Evolutionary conservation across 2,113 vertebrate species (phyloP), one percentile per base, ranked within the genome.

Genomic region (Spea bombifrons): DNA sequence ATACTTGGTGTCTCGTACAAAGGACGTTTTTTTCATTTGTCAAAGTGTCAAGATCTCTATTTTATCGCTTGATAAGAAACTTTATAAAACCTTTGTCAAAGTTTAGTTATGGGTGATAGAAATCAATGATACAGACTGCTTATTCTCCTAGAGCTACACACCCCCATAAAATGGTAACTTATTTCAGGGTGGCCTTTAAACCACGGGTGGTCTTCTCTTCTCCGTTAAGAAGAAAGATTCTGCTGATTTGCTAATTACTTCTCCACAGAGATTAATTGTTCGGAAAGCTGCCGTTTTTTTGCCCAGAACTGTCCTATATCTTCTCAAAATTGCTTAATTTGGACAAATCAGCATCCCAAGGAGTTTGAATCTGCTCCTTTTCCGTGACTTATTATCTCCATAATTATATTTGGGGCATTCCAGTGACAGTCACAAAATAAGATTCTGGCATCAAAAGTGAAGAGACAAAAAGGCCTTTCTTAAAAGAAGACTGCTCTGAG

Each of bases 321-420:
- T 86, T 85, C 84, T 72, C 76, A 84, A 83, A 73, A 71, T 76
- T 43, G 75, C 75, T 82, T 82, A 69, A 74, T 52, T 4, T n/a
- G n/a, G 75, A 75, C 44, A 82, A 81, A 81, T 82, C 81, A 63
- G 69, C 82, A 57, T 78, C 82, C 52, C 72, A 85, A 75, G 81
- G 79, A 74, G 78, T 74, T 49, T 61, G 64, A 61, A 80, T 73
- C 78, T n/a, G 78, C 78, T 74, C 66, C 85, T 83, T 81, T 82
- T 86, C 79, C 75, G 68, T 83, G 78, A 82, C 76, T 82, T 86
- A 83, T 81, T 89, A 86, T 77, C 59, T 48, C 68, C 59, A 63
- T 91, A 89, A 91, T 87, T 84, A 84, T 86, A 90, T 92, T 88
- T 74, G 88, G 83, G 81, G 88, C 83, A 86, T 84, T 84, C 73